Evolutionary conservation across 1,140 invertebrate genomes (phyloP).

Genomic region (Leptinotarsa defecta): DNA sequence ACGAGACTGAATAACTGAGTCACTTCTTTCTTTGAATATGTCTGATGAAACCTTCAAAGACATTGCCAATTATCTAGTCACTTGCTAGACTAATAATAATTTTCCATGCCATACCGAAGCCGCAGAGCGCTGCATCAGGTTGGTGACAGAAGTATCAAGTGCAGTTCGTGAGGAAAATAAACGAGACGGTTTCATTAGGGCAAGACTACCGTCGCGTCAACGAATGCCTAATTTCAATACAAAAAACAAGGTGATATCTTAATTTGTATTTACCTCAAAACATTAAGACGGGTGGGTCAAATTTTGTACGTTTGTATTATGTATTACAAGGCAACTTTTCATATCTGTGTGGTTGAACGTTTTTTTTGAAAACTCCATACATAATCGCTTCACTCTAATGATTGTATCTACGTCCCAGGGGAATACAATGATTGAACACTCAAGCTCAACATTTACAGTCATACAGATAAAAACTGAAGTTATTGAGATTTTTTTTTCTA

Average conservation of each 20-base stretch:
- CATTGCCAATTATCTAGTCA: neutral
- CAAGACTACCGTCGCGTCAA: neutral
- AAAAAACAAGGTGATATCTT: too few species aligned
- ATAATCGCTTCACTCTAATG: too few species aligned
- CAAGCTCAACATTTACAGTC: too few species aligned
- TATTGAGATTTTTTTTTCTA: too few species aligned
- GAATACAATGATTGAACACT: too few species aligned
- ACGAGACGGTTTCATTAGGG: neutral
- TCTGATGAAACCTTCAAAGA: slow-evolving; percentile 6
- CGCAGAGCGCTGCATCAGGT: neutral
- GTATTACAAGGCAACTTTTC: too few species aligned
- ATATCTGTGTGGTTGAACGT: too few species aligned
- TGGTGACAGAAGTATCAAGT: neutral
- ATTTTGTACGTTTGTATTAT: neutral
- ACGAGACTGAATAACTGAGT: slow-evolving; percentile 32
- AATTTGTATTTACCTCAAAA: neutral
- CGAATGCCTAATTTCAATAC: too few species aligned
- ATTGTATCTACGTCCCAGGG: too few species aligned
- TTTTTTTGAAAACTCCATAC: too few species aligned
- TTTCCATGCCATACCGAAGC: slow-evolving; percentile 6
- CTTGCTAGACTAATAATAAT: neutral
- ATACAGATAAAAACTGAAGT: too few species aligned
- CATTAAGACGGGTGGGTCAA: neutral
- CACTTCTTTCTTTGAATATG: neutral
- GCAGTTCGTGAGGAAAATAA: neutral